Evolutionary conservation across 2,113 vertebrate genomes (phyloP), one percentile per base, ranked within the genome.

Genomic region (Ptilorrhoa leucosticta): DNA sequence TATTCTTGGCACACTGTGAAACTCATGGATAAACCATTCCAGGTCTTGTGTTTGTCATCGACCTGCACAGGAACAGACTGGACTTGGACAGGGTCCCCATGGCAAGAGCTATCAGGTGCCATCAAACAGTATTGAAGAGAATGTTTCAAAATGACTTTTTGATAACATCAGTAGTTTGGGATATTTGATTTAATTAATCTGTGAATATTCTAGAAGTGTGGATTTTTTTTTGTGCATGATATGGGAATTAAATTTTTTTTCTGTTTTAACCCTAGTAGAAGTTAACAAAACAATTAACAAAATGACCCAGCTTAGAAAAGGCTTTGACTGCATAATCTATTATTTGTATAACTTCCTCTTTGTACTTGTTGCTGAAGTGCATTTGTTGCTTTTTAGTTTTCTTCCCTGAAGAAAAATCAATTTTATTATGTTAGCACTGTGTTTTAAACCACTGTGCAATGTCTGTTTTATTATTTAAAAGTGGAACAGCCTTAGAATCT

Each of bases 391-490:
- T 63, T 90, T 84, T 72, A 35, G 11, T 60, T 88, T 76, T 71
- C n/a, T 58, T 73, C 9, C 37, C n/a, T 20, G 19, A 68, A 39
- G 68, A 44, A 76, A 83, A 89, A 63, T 58, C 50, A 66, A 35
- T 75, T 76, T 87, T 51, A 44, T 33, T 81, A 66, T 42, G 54
- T 87, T 54, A 77, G 30, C 33, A 3, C 6, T 31, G 3, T 65
- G 58, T 77, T 94, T 88, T 37, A 92, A 92, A 81, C 21, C 39
- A 50, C 54, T 42, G 53, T 61, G 58, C 40, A 80, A 70, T 47
- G 73, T 78, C 60, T 64, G 3, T 63, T 90, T 86, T 69, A n/a
- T 90, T 89, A 63, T 90, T 73, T 65, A 58, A 95, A 96, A 94
- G 60, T 70, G 58, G 76, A 90, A 31, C 72, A 86, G 68, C 80